These are phyloP conservation scores for Abrostola tripartita DNA, from an alignment of 2,888 invertebrate species.

Conservation along the genomic window DNA sequence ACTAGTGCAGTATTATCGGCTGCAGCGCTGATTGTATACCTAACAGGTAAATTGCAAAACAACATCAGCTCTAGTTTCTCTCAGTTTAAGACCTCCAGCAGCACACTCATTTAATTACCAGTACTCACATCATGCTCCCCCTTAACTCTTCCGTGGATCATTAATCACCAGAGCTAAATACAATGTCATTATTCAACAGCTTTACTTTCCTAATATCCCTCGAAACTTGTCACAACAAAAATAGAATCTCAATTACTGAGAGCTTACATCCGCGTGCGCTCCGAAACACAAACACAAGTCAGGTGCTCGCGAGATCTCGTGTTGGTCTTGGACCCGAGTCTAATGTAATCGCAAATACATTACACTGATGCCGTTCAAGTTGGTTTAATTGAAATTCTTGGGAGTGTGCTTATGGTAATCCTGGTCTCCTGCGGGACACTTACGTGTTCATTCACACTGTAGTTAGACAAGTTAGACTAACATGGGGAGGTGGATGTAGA, in stretches of 20 bases:
- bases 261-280: slow-evolving; percentile 37
- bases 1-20: too few species aligned
- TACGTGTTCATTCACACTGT: slow-evolving; percentile 4
- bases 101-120: too few species aligned
- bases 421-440: slow-evolving; percentile 8
- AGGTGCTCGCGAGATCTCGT: slow-evolving; percentile 46
- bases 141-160: not conserved
- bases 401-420: slow-evolving; percentile 47
- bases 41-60: too few species aligned
- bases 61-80: too few species aligned
- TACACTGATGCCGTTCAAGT: slow-evolving; percentile 46
- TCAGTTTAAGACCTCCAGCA: too few species aligned
- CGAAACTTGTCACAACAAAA: slow-evolving; percentile 25
- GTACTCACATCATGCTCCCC: too few species aligned
- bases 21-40: too few species aligned
- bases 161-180: too few species aligned
- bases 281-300: slow-evolving; percentile 49
- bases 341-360: slow-evolving; percentile 58
- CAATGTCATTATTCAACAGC: not conserved
- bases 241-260: slow-evolving; percentile 45
- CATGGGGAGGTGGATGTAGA: not conserved
- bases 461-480: not conserved
- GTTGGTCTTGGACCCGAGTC: slow-evolving; percentile 51
- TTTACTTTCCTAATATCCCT: not conserved
- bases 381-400: slow-evolving; percentile 57